Percentiles rank a stretch among this genome's conserved stretches.
These are phyloP conservation scores for Zaprionus lachaisei DNA, from an alignment of 1,140 invertebrate genomes.

Conservation along the genomic window DNA sequence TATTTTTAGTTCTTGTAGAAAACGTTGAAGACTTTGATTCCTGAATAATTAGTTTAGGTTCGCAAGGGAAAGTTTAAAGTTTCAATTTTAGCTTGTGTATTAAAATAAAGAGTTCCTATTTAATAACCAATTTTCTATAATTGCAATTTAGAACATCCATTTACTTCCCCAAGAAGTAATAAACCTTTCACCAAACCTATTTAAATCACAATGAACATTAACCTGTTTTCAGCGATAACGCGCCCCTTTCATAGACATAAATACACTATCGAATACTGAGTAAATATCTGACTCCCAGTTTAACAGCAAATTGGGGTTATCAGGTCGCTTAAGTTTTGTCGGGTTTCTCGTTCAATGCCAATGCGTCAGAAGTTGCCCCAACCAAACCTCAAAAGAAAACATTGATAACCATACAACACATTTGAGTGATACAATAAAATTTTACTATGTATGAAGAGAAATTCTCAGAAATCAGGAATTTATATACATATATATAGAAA, in stretches of 20 bases:
- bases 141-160: background rate
- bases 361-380: constrained; percentile 41
- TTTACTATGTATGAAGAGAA: background rate
- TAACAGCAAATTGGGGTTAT: constrained; percentile 56
- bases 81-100: background rate
- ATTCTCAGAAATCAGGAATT: constrained; percentile 22
- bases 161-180: background rate
- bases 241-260: background rate
- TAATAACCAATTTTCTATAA: background rate
- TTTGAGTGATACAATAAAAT: background rate
- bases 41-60: background rate
- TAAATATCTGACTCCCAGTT: constrained; percentile 8
- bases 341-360: constrained; percentile 9
- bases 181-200: background rate
- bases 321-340: constrained; percentile 45
- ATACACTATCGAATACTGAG: background rate
- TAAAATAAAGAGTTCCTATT: background rate
- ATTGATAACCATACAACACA: constrained; percentile 24
- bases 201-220: background rate
- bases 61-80: background rate
- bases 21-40: background rate
- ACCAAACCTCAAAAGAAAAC: background rate
- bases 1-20: background rate
- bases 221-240: constrained; percentile 21
- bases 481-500: constrained; percentile 14